Conservation (phyloP, 2,888 invertebrate genomes). For the Ellobium chinense region DNA sequence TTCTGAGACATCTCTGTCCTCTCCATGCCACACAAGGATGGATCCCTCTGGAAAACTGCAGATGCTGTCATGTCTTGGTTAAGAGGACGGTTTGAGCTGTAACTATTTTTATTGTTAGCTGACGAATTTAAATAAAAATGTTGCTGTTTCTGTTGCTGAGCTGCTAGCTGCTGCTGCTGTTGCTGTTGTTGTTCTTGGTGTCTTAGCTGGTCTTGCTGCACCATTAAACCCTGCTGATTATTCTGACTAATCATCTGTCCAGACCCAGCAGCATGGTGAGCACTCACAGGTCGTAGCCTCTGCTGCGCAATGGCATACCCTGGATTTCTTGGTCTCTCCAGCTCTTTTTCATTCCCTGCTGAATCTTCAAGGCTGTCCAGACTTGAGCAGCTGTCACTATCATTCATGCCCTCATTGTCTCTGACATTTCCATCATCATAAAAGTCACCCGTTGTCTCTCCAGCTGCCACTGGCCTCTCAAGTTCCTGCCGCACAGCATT, state of each 20-base stretch:
- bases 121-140: neutral
- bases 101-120: neutral
- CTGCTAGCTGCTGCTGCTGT: neutral
- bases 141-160: neutral
- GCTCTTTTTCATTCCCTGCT: neutral
- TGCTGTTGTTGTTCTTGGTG: neutral
- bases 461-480: conserved; percentile 56
- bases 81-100: neutral
- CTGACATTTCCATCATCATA: conserved; percentile 16
- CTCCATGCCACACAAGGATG: neutral
- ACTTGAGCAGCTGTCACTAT: conserved; percentile 67
- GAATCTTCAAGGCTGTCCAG: conserved; percentile 69
- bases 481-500: conserved; percentile 70
- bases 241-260: neutral
- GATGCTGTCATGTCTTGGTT: neutral
- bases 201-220: neutral
- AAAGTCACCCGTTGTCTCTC: conserved; percentile 38
- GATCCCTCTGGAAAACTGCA: neutral
- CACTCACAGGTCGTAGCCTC: neutral
- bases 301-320: neutral
- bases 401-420: conserved; percentile 28
- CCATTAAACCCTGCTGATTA: neutral
- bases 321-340: neutral
- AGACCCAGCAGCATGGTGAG: neutral
- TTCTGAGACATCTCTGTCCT: neutral